Base-by-base conservation (phyloP, 2,888 invertebrate genomes). In the Bombylius major region DNA sequence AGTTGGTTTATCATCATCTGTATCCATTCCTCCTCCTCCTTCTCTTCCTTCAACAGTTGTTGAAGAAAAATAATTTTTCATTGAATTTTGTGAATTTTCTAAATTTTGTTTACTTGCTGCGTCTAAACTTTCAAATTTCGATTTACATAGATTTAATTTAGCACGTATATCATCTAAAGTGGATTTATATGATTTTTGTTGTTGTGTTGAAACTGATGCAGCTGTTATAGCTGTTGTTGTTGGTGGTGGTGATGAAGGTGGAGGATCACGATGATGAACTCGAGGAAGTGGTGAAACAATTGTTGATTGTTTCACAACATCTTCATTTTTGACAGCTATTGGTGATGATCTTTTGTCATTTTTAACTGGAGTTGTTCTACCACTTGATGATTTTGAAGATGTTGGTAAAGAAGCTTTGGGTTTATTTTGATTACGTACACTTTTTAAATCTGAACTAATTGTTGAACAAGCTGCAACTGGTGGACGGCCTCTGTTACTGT, bases 111-210 rank as follows among this genome's bases (percentile, higher is more conserved):
- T 67, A 62, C 67, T 72, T 33, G 69, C 70, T 59, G 68, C 67
- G 55, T 74, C 71, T 8, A 73, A 58, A 1, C 67, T 67, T 59
- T 73, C 73, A 56, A 73, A 72, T 58, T 70, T 70, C 42, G 66
- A 70, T 60, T 70, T 70, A 53, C 73, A 72, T 50, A 71, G 64
- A 64, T 72, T 68, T 53, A 74, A 54, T 50, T 72, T 71, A 0
- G 65, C 62, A 44, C 73, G 68, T 62, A 74, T 70, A 51, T 73
- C 71, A 52, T 73, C 71, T 13, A 73, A 64, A 8, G 73, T 69
- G 48, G 65, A 64, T 61, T 66, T 66, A 58, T 68, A 69, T 13
- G 69, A 67, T 61, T 67, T 67, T 49, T 66, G 65, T 39, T 62
- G 65, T 39, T 64, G 62, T 45, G 63, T 63, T 51, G 23, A 23